A percentile compares a stretch with the other conserved stretches of the same genome.
Conservation (phyloP, 2,888 invertebrate species). For the Trichogramma evanescens region DNA sequence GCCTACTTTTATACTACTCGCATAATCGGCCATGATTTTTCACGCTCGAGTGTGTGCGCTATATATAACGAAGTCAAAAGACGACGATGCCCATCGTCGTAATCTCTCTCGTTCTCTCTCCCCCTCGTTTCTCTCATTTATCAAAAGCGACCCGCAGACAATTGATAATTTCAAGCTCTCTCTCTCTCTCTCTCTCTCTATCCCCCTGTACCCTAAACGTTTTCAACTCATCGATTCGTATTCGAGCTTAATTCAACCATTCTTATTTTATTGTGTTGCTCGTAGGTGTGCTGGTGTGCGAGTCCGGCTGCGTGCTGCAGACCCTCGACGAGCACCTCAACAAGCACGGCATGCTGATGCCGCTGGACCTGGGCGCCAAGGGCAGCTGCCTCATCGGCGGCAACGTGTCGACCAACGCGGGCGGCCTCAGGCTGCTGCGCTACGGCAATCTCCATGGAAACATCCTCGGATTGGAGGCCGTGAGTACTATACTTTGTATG, state of each 20-base stretch:
- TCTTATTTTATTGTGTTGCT: neutral
- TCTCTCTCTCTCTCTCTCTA: neutral
- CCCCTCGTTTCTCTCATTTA: neutral
- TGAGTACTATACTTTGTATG: slow-evolving; percentile 47
- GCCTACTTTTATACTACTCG: too few species aligned
- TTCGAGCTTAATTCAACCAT: neutral
- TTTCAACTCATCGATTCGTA: neutral
- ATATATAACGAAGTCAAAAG: too few species aligned
- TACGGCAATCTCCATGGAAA: slow-evolving; percentile 93
- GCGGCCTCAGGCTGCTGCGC: slow-evolving; percentile 84
- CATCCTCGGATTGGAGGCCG: slow-evolving; percentile 86
- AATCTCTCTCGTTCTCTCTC: neutral
- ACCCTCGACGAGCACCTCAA: slow-evolving; percentile 71
- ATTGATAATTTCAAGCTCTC: too few species aligned
- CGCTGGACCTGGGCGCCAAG: slow-evolving; percentile 93
- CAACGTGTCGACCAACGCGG: slow-evolving; percentile 93
- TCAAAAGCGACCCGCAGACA: too few species aligned
- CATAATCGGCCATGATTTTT: too few species aligned
- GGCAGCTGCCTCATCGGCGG: slow-evolving; percentile 94
- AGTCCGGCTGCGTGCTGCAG: slow-evolving; percentile 92
- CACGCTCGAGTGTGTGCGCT: too few species aligned
- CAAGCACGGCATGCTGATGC: slow-evolving; percentile 75
- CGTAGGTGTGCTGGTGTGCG: slow-evolving; percentile 70
- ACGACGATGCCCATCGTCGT: too few species aligned
- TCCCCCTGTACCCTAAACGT: neutral